A percentile compares a stretch with the other conserved stretches of the same genome.
Evolutionary conservation across 2,797 vertebrate species (phyloP).

Genomic region (Epinephelus malabaricus): DNA sequence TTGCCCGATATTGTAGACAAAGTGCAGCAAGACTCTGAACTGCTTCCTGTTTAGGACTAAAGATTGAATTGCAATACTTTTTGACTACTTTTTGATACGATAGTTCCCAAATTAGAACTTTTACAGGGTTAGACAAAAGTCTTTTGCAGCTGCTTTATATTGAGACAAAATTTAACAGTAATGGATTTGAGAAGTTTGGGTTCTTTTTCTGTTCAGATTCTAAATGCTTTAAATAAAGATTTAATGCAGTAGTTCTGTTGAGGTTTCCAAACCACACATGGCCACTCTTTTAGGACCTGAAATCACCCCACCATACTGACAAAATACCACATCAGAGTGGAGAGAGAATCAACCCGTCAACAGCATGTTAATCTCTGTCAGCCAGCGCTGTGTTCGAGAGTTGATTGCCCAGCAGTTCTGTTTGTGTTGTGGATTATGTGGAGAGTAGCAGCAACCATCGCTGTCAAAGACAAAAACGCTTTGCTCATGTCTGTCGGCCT

Average conservation of each 20-base stretch:
- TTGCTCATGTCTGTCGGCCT: conserved; percentile 37
- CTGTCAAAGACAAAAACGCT: conserved; percentile 41
- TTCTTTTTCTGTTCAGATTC: too few species aligned
- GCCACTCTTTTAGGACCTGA: background rate
- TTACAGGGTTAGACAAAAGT: background rate
- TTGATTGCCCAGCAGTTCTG: conserved; percentile 71
- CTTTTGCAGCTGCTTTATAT: background rate
- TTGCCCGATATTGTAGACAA: too few species aligned
- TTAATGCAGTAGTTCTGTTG: background rate
- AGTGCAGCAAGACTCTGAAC: too few species aligned
- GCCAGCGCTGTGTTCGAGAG: conserved; percentile 25
- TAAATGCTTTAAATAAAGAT: background rate
- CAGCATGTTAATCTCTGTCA: conserved; percentile 42
- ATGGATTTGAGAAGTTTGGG: background rate
- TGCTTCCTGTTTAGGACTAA: too few species aligned
- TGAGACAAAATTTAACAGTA: background rate
- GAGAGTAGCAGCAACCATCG: background rate
- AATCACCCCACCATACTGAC: background rate
- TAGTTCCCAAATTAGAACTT: too few species aligned
- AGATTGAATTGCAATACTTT: too few species aligned
- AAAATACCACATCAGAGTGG: background rate
- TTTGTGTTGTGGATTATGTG: conserved; percentile 65
- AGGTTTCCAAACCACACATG: background rate
- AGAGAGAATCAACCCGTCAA: conserved; percentile 5
- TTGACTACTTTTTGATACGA: too few species aligned